Evolutionary conservation across 2,113 vertebrate species (phyloP).

Genomic region (Lasiurus borealis): DNA sequence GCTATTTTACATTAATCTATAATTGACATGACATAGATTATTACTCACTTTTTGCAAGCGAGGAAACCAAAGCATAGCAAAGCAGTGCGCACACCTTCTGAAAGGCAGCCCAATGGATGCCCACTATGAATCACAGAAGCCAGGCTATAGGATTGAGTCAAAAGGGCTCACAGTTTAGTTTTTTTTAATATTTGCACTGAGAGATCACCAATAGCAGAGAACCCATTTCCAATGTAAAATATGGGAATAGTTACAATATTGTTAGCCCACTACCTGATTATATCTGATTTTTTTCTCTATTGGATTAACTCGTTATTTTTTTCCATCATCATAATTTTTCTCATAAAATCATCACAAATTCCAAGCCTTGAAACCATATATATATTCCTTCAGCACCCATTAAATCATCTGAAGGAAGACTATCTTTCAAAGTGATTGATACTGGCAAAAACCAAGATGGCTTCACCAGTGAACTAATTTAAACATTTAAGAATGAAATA

Average conservation of each 20-base stretch:
- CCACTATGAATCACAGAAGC: neutral
- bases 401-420: neutral
- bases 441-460: neutral
- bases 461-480: slow-evolving; percentile 17
- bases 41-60: neutral
- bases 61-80: neutral
- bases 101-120: neutral
- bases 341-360: neutral
- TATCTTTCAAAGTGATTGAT: slow-evolving; percentile 26
- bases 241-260: neutral
- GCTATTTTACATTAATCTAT: neutral
- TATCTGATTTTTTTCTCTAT: slow-evolving; percentile 21
- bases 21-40: neutral
- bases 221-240: neutral
- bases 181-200: neutral
- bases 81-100: neutral
- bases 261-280: neutral
- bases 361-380: neutral
- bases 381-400: neutral
- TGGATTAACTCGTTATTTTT: neutral
- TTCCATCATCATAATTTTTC: neutral
- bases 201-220: neutral
- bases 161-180: neutral
- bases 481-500: neutral
- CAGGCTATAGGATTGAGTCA: neutral